Evolutionary conservation across 2,797 vertebrate species (phyloP).

Genomic region (Hyperoplus lanceolatus): DNA sequence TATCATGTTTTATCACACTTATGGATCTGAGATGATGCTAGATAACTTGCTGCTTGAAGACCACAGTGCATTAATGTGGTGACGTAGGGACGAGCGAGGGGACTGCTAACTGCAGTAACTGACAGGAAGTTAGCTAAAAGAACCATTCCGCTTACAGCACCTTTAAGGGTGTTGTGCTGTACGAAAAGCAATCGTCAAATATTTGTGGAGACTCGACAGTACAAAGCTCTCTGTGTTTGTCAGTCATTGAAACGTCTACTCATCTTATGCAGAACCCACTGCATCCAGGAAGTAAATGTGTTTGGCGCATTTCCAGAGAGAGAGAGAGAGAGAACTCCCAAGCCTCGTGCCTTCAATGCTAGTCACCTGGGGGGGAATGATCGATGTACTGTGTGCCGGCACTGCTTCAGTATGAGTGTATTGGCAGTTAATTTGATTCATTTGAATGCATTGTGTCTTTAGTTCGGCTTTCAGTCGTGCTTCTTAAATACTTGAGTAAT

Average conservation of each 20-base stretch:
- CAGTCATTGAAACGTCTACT: conserved; percentile 24
- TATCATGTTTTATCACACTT: too few relatives aligned
- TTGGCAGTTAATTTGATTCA: conserved; percentile 8
- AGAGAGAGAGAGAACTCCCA: neutral
- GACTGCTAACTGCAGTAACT: too few relatives aligned
- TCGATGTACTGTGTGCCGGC: conserved; percentile 8
- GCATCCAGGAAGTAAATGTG: conserved; percentile 26
- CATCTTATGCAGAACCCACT: neutral
- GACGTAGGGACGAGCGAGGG: too few relatives aligned
- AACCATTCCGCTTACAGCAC: too few relatives aligned
- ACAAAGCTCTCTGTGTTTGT: conserved; percentile 12
- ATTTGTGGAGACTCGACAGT: conserved; percentile 8
- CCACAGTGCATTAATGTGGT: too few relatives aligned
- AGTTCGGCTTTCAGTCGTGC: conserved; percentile 4
- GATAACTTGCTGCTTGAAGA: too few relatives aligned
- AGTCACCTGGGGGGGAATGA: conserved; percentile 26
- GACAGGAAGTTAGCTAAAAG: too few relatives aligned
- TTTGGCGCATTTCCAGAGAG: conserved; percentile 29
- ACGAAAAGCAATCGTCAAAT: conserved; percentile 24
- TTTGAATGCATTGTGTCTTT: conserved; percentile 33
- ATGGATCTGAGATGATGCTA: too few relatives aligned
- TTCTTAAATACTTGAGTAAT: conserved; percentile 36
- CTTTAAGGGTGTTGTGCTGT: neutral
- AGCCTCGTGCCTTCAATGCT: too few relatives aligned
- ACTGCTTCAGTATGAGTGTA: neutral